Base-by-base conservation (phyloP, 1,140 invertebrate species). In the Temnothorax nylanderi region DNA sequence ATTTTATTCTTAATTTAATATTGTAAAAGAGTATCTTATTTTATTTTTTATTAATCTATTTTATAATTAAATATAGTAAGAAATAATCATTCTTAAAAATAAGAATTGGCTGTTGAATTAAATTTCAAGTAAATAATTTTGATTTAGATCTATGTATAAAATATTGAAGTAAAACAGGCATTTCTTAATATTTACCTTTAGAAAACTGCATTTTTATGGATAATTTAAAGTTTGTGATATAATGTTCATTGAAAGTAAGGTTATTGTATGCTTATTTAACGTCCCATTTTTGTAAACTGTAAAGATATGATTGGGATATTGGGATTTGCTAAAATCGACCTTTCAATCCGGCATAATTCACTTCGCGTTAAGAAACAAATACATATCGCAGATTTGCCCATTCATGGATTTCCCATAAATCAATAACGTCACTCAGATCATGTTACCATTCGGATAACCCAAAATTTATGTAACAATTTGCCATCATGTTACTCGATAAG, bases 321-420 rank as follows among this genome's bases (percentile, higher is more conserved):
- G 32, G 47, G 16, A 18, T 72, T 21, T 8, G 3, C 11, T 58
- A 41, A 69, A 78, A 85, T 87, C 62, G 86, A 87, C 60, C 58
- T 8, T 54, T 64, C 10, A 60, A 58, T 72, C 1, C 4, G 54
- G 1, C 54, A 71, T 81, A 65, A 65, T 86, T 44, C 64, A 65
- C 44, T 64, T 10, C 34, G 2, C 10, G 3, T 65, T n/a, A 51
- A 0, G 10, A 84, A 75, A 75, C 69, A 87, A 54, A 44, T 72
- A 58, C 34, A 84, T 10, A 21, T 72, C 49, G 1, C 26, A 34
- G 41, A 47, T 7, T 60, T 60, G 2, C 3, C 5, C 26, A 26
- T 26, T 26, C 26, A 26, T 26, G 26, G 26, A 26, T 26, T 49
- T 34, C 11, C 8, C 1, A 18, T 47, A 49, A 60, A 72, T 81